Evolutionary conservation across 2,888 invertebrate genomes (phyloP).

Genomic region (Escarpia spicata): DNA sequence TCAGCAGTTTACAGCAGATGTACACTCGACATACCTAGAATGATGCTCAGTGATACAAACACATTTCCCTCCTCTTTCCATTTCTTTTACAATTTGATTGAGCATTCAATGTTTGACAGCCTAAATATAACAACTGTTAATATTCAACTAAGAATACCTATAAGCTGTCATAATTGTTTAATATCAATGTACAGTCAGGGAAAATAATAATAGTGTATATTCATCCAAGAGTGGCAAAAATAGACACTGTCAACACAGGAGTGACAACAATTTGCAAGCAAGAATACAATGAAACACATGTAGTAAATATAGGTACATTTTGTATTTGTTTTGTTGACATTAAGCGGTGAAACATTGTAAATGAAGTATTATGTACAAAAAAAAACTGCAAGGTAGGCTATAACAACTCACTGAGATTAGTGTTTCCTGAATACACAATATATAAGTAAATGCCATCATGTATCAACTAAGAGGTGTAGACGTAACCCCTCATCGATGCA

Average conservation of each 20-base stretch:
- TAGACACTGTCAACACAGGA: background rate
- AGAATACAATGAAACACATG: background rate
- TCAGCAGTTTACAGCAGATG: background rate
- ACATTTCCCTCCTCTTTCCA: background rate
- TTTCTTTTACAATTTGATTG: background rate
- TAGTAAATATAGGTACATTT: background rate
- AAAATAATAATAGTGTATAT: background rate
- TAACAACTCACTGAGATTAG: conserved; percentile 5
- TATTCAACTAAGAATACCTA: no score
- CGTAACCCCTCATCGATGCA: no score
- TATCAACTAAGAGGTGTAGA: no score
- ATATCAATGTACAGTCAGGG: background rate
- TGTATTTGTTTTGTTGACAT: background rate
- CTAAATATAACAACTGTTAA: background rate
- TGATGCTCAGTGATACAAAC: background rate
- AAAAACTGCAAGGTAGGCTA: background rate
- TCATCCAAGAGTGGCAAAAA: background rate
- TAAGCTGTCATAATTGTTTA: no score
- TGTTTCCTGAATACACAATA: background rate
- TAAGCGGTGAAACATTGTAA: background rate
- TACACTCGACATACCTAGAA: background rate
- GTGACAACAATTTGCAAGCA: background rate
- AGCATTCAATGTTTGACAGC: background rate
- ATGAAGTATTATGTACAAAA: background rate
- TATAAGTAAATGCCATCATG: background rate